These are phyloP conservation scores for Pseudomugil tenellus DNA, from an alignment of 2,797 vertebrate species.

Conservation along the genomic window DNA sequence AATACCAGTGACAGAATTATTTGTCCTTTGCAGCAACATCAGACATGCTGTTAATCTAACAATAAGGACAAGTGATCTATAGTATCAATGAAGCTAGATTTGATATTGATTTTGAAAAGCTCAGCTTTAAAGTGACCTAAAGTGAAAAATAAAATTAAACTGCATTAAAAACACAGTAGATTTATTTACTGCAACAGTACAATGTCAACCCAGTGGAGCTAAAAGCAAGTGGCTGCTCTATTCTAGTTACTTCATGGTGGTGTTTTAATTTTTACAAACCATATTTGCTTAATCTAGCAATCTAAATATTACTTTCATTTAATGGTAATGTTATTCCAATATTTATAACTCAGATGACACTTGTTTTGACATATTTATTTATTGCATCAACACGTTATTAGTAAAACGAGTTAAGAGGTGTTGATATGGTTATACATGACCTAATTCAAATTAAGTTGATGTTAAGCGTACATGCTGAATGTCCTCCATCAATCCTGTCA, in stretches of 20 bases:
- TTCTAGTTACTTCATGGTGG: too few relatives aligned
- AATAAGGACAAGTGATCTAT: background rate
- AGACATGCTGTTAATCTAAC: background rate
- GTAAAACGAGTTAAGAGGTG: background rate
- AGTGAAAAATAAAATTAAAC: too few relatives aligned
- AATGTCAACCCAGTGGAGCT: too few relatives aligned
- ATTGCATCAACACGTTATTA: background rate
- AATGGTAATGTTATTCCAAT: slow-evolving; percentile 1
- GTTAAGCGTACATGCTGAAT: background rate
- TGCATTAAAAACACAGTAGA: too few relatives aligned
- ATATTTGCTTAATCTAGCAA: background rate
- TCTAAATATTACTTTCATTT: slow-evolving; percentile 4
- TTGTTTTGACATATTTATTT: too few relatives aligned
- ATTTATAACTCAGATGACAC: background rate
- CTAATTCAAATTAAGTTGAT: slow-evolving; percentile 1
- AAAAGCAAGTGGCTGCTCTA: too few relatives aligned
- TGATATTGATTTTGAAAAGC: background rate
- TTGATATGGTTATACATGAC: background rate
- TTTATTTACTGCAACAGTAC: too few relatives aligned
- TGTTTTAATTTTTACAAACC: too few relatives aligned
- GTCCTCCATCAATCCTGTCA: slow-evolving; percentile 2
- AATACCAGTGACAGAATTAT: too few relatives aligned
- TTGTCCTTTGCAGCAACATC: background rate
- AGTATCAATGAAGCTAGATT: background rate
- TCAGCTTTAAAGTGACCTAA: too few relatives aligned